A percentile compares a stretch with the other conserved stretches of the same genome.
Conservation (phyloP, 1,140 invertebrate species). For the Magallana ariakensis region DNA sequence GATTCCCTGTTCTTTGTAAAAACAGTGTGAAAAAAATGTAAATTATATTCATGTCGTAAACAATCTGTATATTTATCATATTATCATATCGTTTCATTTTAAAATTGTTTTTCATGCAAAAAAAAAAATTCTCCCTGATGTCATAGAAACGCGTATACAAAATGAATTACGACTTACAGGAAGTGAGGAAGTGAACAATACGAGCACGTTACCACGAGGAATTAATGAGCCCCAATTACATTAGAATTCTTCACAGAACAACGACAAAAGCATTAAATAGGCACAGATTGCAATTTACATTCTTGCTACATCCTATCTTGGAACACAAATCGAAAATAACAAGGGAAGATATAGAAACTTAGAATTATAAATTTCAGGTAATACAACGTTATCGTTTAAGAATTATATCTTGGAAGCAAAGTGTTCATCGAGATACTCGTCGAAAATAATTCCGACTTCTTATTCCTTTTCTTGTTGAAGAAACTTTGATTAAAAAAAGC, state of each 20-base stretch:
- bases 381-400: background rate
- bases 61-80: too few relatives aligned
- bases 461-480: background rate
- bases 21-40: too few relatives aligned
- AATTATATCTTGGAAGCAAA: background rate
- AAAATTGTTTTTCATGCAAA: too few relatives aligned
- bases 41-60: too few relatives aligned
- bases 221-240: background rate
- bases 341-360: background rate
- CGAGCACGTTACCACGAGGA: background rate
- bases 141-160: background rate
- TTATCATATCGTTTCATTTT: too few relatives aligned
- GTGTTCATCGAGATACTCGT: background rate
- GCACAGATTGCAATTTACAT: background rate
- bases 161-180: conserved; percentile 9
- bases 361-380: background rate
- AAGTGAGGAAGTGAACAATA: conserved; percentile 20
- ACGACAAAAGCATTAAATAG: conserved; percentile 8
- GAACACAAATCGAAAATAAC: background rate
- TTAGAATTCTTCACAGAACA: background rate
- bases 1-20: too few relatives aligned
- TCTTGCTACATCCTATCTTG: background rate
- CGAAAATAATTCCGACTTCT: background rate
- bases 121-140: background rate
- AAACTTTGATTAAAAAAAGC: background rate